Base-by-base conservation (phyloP, 2,113 vertebrate genomes). In the Laticauda colubrina region DNA sequence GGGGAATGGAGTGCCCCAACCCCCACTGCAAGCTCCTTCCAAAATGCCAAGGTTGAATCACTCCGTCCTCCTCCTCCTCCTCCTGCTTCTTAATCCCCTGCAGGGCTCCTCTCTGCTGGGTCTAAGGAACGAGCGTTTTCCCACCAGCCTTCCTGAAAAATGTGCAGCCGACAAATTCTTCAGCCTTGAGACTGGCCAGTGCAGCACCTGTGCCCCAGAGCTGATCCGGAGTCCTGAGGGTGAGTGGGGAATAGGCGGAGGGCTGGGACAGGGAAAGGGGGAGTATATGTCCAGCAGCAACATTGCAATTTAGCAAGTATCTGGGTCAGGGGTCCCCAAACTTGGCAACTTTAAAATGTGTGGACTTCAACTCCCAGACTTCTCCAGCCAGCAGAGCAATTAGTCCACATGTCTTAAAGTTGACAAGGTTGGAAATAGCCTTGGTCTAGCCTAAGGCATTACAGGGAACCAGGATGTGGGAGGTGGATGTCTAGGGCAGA, bases 131-230 rank as follows among this genome's bases (percentile, higher is more conserved):
- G 26, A 39, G 10, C 57, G 91, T 39, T 34, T 34, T 29, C 1
- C 48, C 0, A 75, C 87, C 26, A 5, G 39, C 18, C 92, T 81
- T 6, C 91, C 92, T 0, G 88, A 54, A 3, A 91, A 87, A 85
- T 95, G 95, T 24, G 20, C 0, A 14, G 1, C 51, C 0, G 0
- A 1, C 0, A 3, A 54, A 56, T 85, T 45, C 90, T 92, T 61
- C 0, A 0, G 56, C 5, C n/a, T 75, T 20, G 12, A 0, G 21
- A 5, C 0, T 0, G 39, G 90, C 1, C 43, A 15, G 11, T 8
- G 11, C 39, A 2, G 3, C 20, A 5, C 0, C 0, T 90, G 93
- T 0, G 1, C 34, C 1, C 0, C 39, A 14, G 0, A 0, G 5
- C 0, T 18, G 43, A 1, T 39, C 69, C 87, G 6, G 0, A 94